Percentiles rank a stretch among this genome's conserved stretches.
phyloP scores from a whole-genome alignment of 1,140 invertebrate species.

The Ephestia elutella region DNA sequence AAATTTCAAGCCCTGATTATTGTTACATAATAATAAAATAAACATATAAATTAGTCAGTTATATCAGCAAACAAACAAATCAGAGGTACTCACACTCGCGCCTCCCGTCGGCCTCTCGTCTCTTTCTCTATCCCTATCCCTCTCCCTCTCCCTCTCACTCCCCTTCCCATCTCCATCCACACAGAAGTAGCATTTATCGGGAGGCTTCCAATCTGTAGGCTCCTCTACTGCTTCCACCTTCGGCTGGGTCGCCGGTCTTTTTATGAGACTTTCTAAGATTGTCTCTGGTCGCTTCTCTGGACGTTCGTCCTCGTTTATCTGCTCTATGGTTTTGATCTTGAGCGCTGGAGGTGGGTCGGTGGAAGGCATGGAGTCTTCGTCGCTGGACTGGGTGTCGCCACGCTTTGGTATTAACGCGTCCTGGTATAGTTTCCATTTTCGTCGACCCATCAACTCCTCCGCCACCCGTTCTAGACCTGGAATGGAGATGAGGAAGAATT shows the following conservation, averaged over 20 bases:
- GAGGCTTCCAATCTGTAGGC: slow-evolving; percentile 87
- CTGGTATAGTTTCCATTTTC: slow-evolving; percentile 94
- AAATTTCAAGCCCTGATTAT: too few species aligned
- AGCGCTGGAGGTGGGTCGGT: slow-evolving; percentile 59
- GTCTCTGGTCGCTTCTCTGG: slow-evolving; percentile 51
- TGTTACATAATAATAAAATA: too few species aligned
- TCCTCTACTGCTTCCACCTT: slow-evolving; percentile 67
- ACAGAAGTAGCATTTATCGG: slow-evolving; percentile 91
- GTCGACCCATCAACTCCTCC: slow-evolving; percentile 95
- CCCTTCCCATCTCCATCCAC: slow-evolving; percentile 82
- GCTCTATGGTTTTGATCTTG: slow-evolving; percentile 72
- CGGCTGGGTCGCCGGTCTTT: slow-evolving; percentile 63
- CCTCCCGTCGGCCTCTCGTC: slow-evolving; percentile 32
- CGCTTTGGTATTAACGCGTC: slow-evolving; percentile 80
- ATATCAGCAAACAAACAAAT: too few species aligned
- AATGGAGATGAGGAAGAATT: slow-evolving; percentile 33
- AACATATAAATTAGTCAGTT: too few species aligned
- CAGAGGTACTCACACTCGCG: slow-evolving; percentile 43
- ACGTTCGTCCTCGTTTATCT: slow-evolving; percentile 64
- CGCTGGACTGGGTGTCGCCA: slow-evolving; percentile 58
- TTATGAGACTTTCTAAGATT: slow-evolving; percentile 67
- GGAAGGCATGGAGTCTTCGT: slow-evolving; percentile 56
- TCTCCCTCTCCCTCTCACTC: slow-evolving; percentile 21
- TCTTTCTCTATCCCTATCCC: slow-evolving; percentile 21
- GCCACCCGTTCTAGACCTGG: slow-evolving; percentile 95